phyloP scores from a whole-genome alignment of 2,888 invertebrate genomes.

The Sesia apiformis region DNA sequence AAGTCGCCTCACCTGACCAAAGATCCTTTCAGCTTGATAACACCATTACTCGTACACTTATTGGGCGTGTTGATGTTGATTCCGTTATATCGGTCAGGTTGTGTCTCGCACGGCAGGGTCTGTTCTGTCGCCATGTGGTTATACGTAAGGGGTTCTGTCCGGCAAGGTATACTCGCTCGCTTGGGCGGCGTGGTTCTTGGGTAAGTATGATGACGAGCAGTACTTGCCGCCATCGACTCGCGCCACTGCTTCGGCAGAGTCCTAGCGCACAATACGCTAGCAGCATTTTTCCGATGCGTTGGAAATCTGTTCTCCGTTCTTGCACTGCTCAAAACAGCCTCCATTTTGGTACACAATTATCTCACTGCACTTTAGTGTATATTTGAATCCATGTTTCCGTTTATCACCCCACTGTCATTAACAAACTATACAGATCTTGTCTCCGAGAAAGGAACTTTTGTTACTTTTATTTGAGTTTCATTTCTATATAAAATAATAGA shows the following conservation, averaged over 20 bases:
- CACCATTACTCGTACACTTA: slow-evolving; percentile 30
- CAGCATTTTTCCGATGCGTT: slow-evolving; percentile 63
- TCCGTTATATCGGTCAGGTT: slow-evolving; percentile 28
- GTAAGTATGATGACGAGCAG: slow-evolving; percentile 57
- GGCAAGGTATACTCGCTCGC: slow-evolving; percentile 48
- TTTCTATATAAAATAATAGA: too few species aligned
- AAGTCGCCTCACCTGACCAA: slow-evolving; percentile 49
- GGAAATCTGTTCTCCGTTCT: slow-evolving; percentile 49
- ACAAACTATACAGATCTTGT: too few species aligned
- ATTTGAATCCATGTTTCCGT: slow-evolving; percentile 41
- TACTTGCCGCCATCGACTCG: slow-evolving; percentile 28
- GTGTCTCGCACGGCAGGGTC: slow-evolving; percentile 26
- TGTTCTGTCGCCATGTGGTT: slow-evolving; percentile 23
- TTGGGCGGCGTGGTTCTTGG: slow-evolving; percentile 54
- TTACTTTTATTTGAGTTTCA: too few species aligned
- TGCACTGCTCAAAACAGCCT: slow-evolving; percentile 66
- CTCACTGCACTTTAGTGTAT: slow-evolving; percentile 36
- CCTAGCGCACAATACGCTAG: slow-evolving; percentile 59
- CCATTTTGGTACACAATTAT: slow-evolving; percentile 41
- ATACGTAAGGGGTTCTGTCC: slow-evolving; percentile 47
- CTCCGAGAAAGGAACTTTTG: too few species aligned
- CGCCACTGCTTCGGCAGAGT: slow-evolving; percentile 62
- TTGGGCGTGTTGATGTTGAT: slow-evolving; percentile 16
- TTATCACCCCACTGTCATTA: not conserved
- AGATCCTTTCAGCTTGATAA: slow-evolving; percentile 47